phyloP scores from a whole-genome alignment of 2,888 invertebrate species.

The Micropterix aruncella region DNA sequence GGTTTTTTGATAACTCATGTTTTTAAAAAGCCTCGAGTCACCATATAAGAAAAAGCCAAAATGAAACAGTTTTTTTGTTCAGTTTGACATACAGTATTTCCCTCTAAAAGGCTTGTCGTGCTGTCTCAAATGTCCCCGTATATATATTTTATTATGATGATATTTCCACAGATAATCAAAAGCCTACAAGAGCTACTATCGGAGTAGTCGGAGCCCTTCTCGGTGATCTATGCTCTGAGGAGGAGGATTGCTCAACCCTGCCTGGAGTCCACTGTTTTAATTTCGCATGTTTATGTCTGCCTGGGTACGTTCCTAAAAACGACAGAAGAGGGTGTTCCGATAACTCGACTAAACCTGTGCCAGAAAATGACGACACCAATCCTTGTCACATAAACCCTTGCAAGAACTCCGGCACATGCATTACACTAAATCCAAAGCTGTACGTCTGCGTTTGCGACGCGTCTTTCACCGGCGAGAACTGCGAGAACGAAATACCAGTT shows the following conservation, averaged over 20 bases:
- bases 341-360: too few species aligned
- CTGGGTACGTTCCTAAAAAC: slow-evolving; percentile 33
- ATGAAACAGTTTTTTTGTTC: too few species aligned
- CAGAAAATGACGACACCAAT: too few species aligned
- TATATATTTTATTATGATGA: too few species aligned
- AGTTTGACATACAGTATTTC: too few species aligned
- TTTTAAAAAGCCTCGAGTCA: too few species aligned
- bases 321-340: slow-evolving; percentile 34
- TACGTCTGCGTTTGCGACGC: slow-evolving; percentile 56
- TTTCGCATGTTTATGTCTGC: slow-evolving; percentile 62
- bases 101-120: too few species aligned
- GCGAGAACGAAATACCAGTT: slow-evolving; percentile 50
- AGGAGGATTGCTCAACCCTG: slow-evolving; percentile 48
- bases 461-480: slow-evolving; percentile 56
- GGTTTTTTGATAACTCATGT: too few species aligned
- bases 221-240: slow-evolving; percentile 50
- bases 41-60: too few species aligned
- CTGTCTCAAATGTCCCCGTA: too few species aligned
- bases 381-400: slow-evolving; percentile 32
- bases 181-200: slow-evolving; percentile 35
- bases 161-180: slow-evolving; percentile 19
- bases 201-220: slow-evolving; percentile 41
- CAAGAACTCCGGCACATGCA: slow-evolving; percentile 48
- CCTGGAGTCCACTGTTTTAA: slow-evolving; percentile 58
- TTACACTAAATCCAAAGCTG: slow-evolving; percentile 39